Conservation (phyloP, 2,888 invertebrate genomes). For the Cephus pulcher region DNA sequence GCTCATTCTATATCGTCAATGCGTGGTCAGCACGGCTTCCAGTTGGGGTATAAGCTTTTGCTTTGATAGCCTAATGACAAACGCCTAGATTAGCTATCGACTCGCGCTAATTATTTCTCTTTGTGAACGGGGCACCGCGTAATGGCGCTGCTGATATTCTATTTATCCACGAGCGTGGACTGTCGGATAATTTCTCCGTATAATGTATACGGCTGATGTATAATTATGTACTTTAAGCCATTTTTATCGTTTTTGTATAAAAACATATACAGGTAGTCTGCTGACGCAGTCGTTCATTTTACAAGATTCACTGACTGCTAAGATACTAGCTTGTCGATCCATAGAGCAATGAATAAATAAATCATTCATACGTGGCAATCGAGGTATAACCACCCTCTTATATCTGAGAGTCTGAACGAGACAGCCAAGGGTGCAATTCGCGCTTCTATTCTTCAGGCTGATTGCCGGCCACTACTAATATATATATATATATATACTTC, state of each 20-base stretch:
- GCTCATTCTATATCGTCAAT: background rate
- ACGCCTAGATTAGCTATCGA: slow-evolving; percentile 62
- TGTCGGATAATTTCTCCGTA: background rate
- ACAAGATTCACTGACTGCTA: background rate
- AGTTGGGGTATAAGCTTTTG: slow-evolving; percentile 36
- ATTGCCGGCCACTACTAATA: slow-evolving; percentile 22
- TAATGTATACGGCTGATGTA: background rate
- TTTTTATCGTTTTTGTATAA: background rate
- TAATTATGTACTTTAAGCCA: background rate
- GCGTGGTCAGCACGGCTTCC: background rate
- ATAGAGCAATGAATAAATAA: background rate
- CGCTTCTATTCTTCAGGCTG: slow-evolving; percentile 26
- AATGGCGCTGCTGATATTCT: slow-evolving; percentile 42
- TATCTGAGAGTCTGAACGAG: background rate
- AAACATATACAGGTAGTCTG: background rate
- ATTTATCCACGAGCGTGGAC: slow-evolving; percentile 31
- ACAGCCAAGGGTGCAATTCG: slow-evolving; percentile 26
- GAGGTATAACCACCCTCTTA: background rate
- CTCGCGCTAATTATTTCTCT: slow-evolving; percentile 62
- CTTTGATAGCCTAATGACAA: slow-evolving; percentile 66
- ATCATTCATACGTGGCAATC: background rate
- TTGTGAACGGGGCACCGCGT: slow-evolving; percentile 54
- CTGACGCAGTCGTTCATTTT: background rate
- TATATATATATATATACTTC: background rate
- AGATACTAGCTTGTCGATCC: background rate